phyloP scores from a whole-genome alignment of 2,113 vertebrate species.

The Atrichornis clamosus region DNA sequence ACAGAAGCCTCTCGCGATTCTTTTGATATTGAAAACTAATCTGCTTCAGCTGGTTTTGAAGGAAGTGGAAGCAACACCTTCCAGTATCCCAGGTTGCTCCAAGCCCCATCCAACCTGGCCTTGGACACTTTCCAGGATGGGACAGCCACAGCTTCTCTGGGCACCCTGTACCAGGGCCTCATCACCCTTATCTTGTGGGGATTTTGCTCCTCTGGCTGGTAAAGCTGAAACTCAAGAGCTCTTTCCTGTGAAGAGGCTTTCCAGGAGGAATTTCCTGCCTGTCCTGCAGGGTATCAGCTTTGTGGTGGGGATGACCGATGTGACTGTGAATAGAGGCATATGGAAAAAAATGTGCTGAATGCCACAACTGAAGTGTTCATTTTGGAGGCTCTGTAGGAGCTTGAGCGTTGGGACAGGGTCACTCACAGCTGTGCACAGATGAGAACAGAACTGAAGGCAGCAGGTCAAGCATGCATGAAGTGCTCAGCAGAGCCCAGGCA shows the following conservation, averaged over 20 bases:
- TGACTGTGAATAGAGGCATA: neutral
- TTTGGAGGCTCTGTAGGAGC: neutral
- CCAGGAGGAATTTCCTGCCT: neutral
- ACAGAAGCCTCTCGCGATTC: neutral
- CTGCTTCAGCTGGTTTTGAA: neutral
- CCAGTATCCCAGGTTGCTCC: neutral
- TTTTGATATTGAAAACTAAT: neutral
- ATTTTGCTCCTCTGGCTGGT: neutral
- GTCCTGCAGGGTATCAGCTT: fast-evolving
- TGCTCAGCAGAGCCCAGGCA: neutral
- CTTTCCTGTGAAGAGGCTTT: neutral
- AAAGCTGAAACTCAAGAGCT: neutral
- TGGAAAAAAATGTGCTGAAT: neutral
- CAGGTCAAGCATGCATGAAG: neutral
- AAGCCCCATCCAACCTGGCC: neutral
- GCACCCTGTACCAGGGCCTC: neutral
- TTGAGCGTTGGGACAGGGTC: fast-evolving
- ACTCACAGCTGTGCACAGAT: neutral
- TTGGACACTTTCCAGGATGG: neutral
- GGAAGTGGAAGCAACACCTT: neutral
- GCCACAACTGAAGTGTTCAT: neutral
- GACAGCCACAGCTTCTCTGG: neutral
- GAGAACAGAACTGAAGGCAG: slow-evolving; percentile 8
- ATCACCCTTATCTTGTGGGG: neutral
- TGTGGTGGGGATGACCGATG: fast-evolving